Conservation (phyloP, 1,140 invertebrate species). For the Belonocnema kinseyi region DNA sequence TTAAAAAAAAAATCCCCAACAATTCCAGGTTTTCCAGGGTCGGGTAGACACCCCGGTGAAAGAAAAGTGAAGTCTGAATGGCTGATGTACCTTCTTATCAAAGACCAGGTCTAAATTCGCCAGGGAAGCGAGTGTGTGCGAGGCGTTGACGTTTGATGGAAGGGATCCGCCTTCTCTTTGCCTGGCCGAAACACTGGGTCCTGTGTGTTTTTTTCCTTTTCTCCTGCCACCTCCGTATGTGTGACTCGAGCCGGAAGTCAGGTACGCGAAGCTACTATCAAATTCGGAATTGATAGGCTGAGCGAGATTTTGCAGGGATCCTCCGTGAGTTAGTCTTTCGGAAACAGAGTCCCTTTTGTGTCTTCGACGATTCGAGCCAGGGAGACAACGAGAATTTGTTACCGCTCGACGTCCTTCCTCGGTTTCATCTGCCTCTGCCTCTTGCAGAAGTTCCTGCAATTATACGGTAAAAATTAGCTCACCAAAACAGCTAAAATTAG, state of each 20-base stretch:
- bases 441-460: constrained; percentile 77
- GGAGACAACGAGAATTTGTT: constrained; percentile 66
- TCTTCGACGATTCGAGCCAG: constrained; percentile 68
- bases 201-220: constrained; percentile 68
- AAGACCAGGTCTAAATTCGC: constrained; percentile 71
- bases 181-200: constrained; percentile 77
- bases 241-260: constrained; percentile 67
- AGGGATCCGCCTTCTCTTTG: constrained; percentile 82
- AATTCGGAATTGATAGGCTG: constrained; percentile 71
- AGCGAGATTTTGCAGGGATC: constrained; percentile 78
- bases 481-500: background rate
- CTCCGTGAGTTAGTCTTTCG: constrained; percentile 77
- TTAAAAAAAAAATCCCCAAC: too few relatives aligned
- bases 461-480: background rate
- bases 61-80: too few relatives aligned
- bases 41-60: too few relatives aligned
- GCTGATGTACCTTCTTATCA: constrained; percentile 66
- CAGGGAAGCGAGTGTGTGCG: constrained; percentile 69
- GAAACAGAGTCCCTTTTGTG: constrained; percentile 75
- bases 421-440: constrained; percentile 79
- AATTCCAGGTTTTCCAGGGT: too few relatives aligned
- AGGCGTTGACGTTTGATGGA: constrained; percentile 79
- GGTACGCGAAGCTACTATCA: constrained; percentile 68
- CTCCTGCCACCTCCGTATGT: constrained; percentile 65
- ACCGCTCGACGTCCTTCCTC: constrained; percentile 69